These are phyloP conservation scores for Acleris sparsana DNA, from an alignment of 2,888 invertebrate genomes.

Conservation along the genomic window DNA sequence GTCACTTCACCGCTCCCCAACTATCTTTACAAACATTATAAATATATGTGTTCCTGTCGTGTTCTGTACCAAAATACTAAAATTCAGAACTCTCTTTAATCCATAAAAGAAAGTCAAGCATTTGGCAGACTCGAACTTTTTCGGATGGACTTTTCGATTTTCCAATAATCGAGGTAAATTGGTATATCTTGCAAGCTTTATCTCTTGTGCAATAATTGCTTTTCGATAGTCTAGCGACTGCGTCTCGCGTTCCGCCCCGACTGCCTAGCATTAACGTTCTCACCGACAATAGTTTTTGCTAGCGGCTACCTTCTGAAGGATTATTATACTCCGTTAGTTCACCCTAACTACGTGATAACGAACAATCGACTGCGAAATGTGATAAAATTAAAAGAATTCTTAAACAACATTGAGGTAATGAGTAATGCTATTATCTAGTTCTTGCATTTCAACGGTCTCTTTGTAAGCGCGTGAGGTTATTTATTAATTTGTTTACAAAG, in stretches of 20 bases:
- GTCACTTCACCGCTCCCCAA: too few species aligned
- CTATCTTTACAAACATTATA: too few species aligned
- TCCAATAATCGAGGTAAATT: background rate
- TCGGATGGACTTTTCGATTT: too few species aligned
- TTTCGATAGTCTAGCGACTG: constrained; percentile 49
- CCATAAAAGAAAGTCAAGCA: too few species aligned
- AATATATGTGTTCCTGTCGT: too few species aligned
- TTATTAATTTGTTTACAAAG: background rate
- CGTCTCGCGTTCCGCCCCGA: constrained; percentile 43
- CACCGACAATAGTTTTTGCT: constrained; percentile 58
- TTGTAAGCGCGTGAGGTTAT: constrained; percentile 16
- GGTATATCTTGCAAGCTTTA: constrained; percentile 20
- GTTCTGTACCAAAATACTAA: too few species aligned
- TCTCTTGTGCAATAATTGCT: constrained; percentile 30
- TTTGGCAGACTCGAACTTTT: too few species aligned
- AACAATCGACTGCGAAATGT: constrained; percentile 46
- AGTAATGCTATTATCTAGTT: constrained; percentile 5
- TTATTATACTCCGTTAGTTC: constrained; percentile 61
- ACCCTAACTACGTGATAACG: constrained; percentile 43
- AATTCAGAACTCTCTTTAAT: too few species aligned
- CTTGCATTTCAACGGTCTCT: constrained; percentile 3
- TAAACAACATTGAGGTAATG: constrained; percentile 7
- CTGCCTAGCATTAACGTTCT: constrained; percentile 53
- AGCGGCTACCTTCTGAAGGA: constrained; percentile 56
- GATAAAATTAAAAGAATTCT: constrained; percentile 29